Percentiles rank a stretch among this genome's conserved stretches.
Evolutionary conservation across 2,888 invertebrate genomes (phyloP).

Genomic region (Eupeodes latifasciatus): DNA sequence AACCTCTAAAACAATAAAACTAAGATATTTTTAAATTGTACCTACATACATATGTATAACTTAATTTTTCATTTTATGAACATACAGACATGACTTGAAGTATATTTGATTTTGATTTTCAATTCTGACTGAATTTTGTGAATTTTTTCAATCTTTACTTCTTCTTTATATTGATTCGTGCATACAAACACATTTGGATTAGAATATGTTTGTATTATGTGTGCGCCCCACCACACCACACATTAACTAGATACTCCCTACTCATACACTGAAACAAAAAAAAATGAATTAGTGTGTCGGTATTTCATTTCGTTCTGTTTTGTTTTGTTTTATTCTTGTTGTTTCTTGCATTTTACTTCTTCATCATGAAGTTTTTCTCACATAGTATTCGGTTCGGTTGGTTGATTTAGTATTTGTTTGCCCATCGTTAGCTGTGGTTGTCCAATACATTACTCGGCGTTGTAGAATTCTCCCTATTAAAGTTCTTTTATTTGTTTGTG

Average conservation of each 20-base stretch:
- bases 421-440: conserved; percentile 82
- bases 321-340: conserved; percentile 23
- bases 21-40: background rate
- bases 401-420: conserved; percentile 83
- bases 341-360: conserved; percentile 71
- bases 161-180: conserved; percentile 38
- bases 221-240: conserved; percentile 6
- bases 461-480: conserved; percentile 7
- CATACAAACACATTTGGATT: conserved; percentile 8
- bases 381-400: conserved; percentile 50
- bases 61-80: background rate
- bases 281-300: conserved; percentile 73
- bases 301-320: conserved; percentile 45
- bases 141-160: conserved; percentile 50
- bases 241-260: background rate
- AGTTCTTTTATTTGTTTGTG: conserved; percentile 7
- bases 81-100: background rate
- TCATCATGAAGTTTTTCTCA: conserved; percentile 57
- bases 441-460: conserved; percentile 26
- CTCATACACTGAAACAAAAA: conserved; percentile 23
- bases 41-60: background rate
- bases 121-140: conserved; percentile 39
- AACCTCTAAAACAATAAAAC: background rate
- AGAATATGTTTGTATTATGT: conserved; percentile 8
- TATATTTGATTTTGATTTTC: background rate